These are phyloP conservation scores for Poecile montanus DNA, from an alignment of 2,797 vertebrate species.

Conservation along the genomic window DNA sequence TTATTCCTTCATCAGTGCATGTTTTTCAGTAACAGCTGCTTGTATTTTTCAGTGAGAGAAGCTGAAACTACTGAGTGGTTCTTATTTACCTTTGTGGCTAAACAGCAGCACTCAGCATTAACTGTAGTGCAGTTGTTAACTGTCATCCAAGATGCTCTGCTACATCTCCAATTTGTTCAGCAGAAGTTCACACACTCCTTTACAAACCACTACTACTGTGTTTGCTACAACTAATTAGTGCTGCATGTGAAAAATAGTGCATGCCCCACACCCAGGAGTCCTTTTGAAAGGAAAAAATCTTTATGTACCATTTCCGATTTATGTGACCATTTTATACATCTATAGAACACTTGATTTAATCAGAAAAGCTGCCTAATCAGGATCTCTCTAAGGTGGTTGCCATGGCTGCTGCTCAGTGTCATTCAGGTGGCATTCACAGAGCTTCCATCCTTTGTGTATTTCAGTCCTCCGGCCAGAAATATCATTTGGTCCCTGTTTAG, in stretches of 20 bases:
- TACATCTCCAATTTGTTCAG: background rate
- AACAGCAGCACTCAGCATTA: background rate
- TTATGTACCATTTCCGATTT: background rate
- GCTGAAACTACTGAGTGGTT: background rate
- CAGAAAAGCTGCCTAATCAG: background rate
- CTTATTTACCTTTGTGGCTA: background rate
- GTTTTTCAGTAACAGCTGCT: background rate
- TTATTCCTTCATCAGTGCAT: background rate
- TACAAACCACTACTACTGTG: background rate
- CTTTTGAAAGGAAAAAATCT: background rate
- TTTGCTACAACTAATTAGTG: background rate
- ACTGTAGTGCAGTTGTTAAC: background rate
- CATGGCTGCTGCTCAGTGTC: slow-evolving; percentile 14
- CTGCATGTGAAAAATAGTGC: background rate
- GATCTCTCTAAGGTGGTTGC: slow-evolving; percentile 15
- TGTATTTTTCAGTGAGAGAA: background rate
- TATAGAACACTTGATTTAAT: slow-evolving; percentile 3
- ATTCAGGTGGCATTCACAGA: background rate
- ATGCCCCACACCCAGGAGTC: background rate
- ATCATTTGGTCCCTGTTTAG: background rate
- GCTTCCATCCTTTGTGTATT: background rate
- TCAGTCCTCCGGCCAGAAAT: background rate
- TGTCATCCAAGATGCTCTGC: background rate
- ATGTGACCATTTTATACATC: background rate
- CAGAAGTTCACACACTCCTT: background rate